phyloP scores from a whole-genome alignment of 2,113 vertebrate species.

The Tursiops truncatus region DNA sequence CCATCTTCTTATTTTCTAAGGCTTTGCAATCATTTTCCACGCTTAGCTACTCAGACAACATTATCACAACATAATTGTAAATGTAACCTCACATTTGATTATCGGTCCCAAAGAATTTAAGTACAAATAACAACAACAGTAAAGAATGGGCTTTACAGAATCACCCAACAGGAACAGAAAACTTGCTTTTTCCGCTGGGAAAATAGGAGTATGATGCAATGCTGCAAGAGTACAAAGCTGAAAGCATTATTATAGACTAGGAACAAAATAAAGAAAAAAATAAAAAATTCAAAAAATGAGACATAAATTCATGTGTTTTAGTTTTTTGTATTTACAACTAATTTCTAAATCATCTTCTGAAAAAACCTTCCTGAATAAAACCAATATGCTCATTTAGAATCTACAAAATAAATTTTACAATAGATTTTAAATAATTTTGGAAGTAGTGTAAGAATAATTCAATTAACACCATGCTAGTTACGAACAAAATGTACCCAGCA shows the following conservation, averaged over 20 bases:
- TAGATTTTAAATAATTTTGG: constrained; percentile 6
- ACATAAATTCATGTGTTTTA: not conserved
- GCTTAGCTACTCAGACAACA: not conserved
- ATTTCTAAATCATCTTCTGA: not conserved
- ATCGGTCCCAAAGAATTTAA: not conserved
- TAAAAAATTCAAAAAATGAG: not conserved
- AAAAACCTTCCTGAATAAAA: not conserved
- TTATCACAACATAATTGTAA: not conserved
- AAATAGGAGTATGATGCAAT: not conserved
- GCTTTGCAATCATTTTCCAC: not conserved
- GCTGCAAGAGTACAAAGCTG: not conserved
- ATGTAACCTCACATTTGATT: not conserved
- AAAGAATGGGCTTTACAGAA: not conserved
- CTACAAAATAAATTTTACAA: not conserved
- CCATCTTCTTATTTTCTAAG: not conserved
- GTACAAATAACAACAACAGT: not conserved
- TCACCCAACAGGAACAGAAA: not conserved
- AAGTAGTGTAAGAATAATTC: constrained; percentile 30
- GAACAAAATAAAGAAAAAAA: not conserved
- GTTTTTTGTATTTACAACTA: not conserved
- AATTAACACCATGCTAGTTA: constrained; percentile 27
- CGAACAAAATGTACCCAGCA: constrained; percentile 13
- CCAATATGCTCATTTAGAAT: not conserved
- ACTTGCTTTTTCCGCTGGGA: not conserved
- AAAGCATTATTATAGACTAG: not conserved